Evolutionary conservation across 2,888 invertebrate genomes (phyloP).

Genomic region (Tetragonula carbonaria): DNA sequence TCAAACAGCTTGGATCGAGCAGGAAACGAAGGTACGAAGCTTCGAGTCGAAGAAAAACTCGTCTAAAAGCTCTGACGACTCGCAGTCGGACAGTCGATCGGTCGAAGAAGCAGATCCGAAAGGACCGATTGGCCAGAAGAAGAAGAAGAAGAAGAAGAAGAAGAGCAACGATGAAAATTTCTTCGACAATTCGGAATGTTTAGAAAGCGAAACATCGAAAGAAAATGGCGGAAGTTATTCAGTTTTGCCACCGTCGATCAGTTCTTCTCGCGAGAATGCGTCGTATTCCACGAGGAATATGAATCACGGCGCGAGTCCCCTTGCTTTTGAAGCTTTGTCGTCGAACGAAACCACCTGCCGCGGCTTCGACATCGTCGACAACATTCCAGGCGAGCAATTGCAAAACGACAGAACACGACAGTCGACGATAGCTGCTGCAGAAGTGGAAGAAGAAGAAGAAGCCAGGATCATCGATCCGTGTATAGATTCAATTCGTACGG

Average conservation of each 20-base stretch:
- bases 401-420: neutral
- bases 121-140: neutral
- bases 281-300: neutral
- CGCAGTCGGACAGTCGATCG: neutral
- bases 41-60: neutral
- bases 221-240: neutral
- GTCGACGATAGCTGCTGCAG: neutral
- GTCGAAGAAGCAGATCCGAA: neutral
- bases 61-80: neutral
- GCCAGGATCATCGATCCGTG: neutral
- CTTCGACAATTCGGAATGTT: neutral
- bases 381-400: neutral
- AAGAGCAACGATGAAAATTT: neutral
- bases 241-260: slow-evolving; percentile 29
- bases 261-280: neutral
- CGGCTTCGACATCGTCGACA: no score
- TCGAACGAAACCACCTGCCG: neutral
- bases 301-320: neutral
- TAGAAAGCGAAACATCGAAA: neutral
- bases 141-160: neutral
- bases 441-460: no score
- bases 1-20: neutral
- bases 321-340: neutral
- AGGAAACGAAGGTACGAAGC: neutral
- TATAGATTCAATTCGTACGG: neutral